These are phyloP conservation scores for Dynastes hyllus DNA, from an alignment of 2,888 invertebrate genomes.

Conservation along the genomic window DNA sequence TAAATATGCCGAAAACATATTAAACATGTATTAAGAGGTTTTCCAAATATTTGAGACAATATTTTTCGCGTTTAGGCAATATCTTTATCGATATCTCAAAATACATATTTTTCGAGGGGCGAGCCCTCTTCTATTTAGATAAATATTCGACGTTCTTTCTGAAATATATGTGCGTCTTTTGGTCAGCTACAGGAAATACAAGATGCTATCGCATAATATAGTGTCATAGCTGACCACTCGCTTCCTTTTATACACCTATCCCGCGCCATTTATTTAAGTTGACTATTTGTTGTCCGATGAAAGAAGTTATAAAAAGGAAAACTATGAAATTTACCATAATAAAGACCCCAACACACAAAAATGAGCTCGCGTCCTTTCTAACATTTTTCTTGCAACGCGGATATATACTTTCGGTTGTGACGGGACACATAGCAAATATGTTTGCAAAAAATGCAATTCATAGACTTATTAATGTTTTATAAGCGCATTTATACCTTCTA, in stretches of 20 bases:
- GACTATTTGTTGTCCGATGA: slow-evolving; percentile 52
- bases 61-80: slow-evolving; percentile 53
- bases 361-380: slow-evolving; percentile 11
- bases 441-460: too few relatives aligned
- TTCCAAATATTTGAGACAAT: slow-evolving; percentile 48
- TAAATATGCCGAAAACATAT: slow-evolving; percentile 30
- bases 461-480: too few relatives aligned
- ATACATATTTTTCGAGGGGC: slow-evolving; percentile 63
- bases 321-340: slow-evolving; percentile 47
- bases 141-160: slow-evolving; percentile 64
- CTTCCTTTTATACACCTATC: slow-evolving; percentile 66
- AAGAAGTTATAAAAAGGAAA: slow-evolving; percentile 51
- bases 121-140: slow-evolving; percentile 63
- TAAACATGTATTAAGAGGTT: slow-evolving; percentile 35
- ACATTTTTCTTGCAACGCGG: not conserved
- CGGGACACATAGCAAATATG: not conserved
- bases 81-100: slow-evolving; percentile 64
- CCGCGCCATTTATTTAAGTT: slow-evolving; percentile 62
- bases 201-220: slow-evolving; percentile 70
- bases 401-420: too few relatives aligned
- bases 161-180: slow-evolving; percentile 69
- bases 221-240: slow-evolving; percentile 66
- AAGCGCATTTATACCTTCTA: too few relatives aligned
- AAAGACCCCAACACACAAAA: slow-evolving; percentile 25
- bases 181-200: slow-evolving; percentile 70